Percentiles rank a stretch among this genome's conserved stretches.
Evolutionary conservation across 2,888 invertebrate species (phyloP).

Genomic region (Pycnomerus fuliginosus): DNA sequence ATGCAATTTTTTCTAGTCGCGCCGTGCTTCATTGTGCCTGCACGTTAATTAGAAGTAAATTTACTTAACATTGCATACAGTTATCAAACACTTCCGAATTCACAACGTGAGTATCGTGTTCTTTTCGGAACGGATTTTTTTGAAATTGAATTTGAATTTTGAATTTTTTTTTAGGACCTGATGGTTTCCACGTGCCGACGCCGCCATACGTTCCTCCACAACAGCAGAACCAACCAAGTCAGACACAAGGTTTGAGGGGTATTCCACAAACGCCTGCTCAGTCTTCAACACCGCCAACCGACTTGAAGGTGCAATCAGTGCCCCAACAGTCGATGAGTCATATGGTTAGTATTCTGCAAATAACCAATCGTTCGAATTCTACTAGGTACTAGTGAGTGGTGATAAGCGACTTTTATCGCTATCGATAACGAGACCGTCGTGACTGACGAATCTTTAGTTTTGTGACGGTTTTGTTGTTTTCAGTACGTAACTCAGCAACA

Average conservation of each 20-base stretch:
- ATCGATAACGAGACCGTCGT: not conserved
- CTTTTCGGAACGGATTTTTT: too few relatives aligned
- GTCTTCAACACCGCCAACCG: slow-evolving; percentile 52
- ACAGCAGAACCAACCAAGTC: slow-evolving; percentile 46
- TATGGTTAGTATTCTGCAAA: slow-evolving; percentile 40
- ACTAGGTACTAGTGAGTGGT: too few relatives aligned
- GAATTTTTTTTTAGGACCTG: slow-evolving; percentile 44
- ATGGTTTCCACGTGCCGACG: slow-evolving; percentile 42
- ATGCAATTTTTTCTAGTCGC: too few relatives aligned
- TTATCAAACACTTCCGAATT: too few relatives aligned
- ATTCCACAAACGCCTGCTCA: slow-evolving; percentile 50
- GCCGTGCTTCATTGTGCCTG: too few relatives aligned
- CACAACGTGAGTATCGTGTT: too few relatives aligned
- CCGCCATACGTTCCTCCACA: slow-evolving; percentile 43
- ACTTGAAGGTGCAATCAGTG: slow-evolving; percentile 47
- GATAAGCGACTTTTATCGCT: not conserved
- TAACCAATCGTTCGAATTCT: too few relatives aligned
- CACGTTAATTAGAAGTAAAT: too few relatives aligned
- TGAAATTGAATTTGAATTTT: too few relatives aligned
- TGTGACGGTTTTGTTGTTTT: not conserved
- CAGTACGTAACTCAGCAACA: slow-evolving; percentile 23
- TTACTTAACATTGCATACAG: too few relatives aligned
- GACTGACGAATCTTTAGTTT: not conserved
- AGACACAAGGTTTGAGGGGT: slow-evolving; percentile 47
- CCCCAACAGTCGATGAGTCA: slow-evolving; percentile 38